phyloP scores from a whole-genome alignment of 1,140 invertebrate genomes.

The Oscheius sp. region DNA sequence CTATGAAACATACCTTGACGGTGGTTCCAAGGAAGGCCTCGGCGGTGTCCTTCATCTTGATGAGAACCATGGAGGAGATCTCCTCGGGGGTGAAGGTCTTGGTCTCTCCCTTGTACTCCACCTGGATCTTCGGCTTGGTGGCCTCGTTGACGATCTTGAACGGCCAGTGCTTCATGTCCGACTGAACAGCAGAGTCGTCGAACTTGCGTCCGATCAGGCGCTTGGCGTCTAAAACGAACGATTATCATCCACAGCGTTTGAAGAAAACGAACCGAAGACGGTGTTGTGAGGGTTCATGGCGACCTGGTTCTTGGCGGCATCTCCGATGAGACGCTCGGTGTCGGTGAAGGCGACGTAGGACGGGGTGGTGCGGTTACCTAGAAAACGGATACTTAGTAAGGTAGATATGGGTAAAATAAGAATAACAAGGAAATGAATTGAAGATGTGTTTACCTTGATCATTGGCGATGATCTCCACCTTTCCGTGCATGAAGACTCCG shows the following conservation, averaged over 20 bases:
- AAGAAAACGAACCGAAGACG: conserved; percentile 61
- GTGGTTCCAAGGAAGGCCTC: conserved; percentile 61
- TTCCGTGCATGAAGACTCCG: conserved; percentile 72
- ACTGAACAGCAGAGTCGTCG: conserved; percentile 81
- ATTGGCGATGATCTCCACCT: conserved; percentile 95
- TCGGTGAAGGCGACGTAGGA: conserved; percentile 96
- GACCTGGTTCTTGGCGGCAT: conserved; percentile 88
- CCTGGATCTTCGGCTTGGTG: conserved; percentile 55
- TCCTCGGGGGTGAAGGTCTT: conserved; percentile 88
- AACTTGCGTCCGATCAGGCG: conserved; percentile 88
- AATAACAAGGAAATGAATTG: neutral
- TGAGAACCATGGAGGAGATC: conserved; percentile 81
- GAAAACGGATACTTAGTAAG: too few species aligned
- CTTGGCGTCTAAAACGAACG: conserved; percentile 68
- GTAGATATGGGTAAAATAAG: too few species aligned
- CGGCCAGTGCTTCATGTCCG: conserved; percentile 84
- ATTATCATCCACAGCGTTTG: conserved; percentile 44
- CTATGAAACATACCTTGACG: conserved; percentile 63
- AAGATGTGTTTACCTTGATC: conserved; percentile 71
- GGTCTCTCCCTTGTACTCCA: conserved; percentile 76
- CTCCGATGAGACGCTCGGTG: conserved; percentile 90
- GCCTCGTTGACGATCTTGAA: conserved; percentile 62
- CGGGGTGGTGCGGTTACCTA: conserved; percentile 89
- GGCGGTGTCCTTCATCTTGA: conserved; percentile 67
- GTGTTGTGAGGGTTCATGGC: conserved; percentile 82